Evolutionary conservation across 2,113 vertebrate genomes (phyloP).

Genomic region (Thinocorus orbignyianus): DNA sequence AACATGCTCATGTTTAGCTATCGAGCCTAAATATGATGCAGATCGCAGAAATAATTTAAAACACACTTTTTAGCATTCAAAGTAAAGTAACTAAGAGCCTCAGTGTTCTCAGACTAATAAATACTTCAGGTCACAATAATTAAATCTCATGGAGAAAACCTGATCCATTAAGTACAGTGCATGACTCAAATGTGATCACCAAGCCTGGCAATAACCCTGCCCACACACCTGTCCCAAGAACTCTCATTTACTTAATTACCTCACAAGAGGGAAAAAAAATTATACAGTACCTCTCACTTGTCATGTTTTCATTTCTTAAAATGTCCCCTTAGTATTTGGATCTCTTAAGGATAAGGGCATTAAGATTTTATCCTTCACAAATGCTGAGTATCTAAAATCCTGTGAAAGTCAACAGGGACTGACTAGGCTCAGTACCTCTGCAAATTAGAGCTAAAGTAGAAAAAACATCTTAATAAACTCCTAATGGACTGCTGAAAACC

Average conservation of each 20-base stretch:
- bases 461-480: background rate
- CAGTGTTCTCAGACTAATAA: conserved; percentile 3
- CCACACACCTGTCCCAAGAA: background rate
- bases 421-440: background rate
- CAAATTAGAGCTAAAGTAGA: background rate
- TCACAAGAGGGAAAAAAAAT: background rate
- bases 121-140: background rate
- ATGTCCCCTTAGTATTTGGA: background rate
- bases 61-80: background rate
- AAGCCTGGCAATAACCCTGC: background rate
- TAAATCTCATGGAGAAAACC: background rate
- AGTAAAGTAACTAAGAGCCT: background rate
- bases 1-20: background rate
- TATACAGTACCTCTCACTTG: background rate
- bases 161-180: background rate
- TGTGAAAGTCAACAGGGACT: background rate
- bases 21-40: background rate
- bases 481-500: background rate
- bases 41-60: background rate
- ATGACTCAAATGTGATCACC: background rate
- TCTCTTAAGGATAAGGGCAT: background rate
- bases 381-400: background rate
- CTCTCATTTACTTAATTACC: background rate
- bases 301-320: background rate
- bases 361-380: background rate